phyloP scores from a whole-genome alignment of 1,140 invertebrate genomes.

The Drosophila melanogaster region DNA sequence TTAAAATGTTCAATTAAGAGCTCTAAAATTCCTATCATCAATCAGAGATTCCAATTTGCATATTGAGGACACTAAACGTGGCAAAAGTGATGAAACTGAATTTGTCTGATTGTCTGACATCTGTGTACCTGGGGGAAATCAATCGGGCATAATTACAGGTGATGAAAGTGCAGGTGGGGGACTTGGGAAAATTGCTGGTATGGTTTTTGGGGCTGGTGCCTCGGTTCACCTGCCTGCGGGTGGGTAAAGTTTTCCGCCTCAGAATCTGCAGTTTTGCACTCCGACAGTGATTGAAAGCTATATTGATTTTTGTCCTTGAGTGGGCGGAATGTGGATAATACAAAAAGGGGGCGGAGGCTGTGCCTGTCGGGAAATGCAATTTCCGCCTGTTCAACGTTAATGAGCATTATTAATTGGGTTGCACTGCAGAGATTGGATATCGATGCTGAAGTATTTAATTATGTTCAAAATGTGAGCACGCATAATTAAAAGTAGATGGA shows the following conservation, averaged over 20 bases:
- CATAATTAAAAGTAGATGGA: background rate
- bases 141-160: constrained; percentile 72
- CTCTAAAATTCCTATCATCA: background rate
- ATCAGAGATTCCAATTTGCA: background rate
- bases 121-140: constrained; percentile 53
- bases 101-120: constrained; percentile 12
- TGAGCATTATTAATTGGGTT: constrained; percentile 62
- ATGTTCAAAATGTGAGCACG: constrained; percentile 5
- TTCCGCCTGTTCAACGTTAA: constrained; percentile 46
- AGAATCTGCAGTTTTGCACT: constrained; percentile 61
- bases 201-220: constrained; percentile 2
- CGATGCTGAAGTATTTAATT: constrained; percentile 35
- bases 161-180: constrained; percentile 23
- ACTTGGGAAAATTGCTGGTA: background rate
- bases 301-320: constrained; percentile 63
- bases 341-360: background rate
- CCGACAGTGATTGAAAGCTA: constrained; percentile 66
- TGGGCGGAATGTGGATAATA: background rate
- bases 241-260: constrained; percentile 26
- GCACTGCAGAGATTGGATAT: constrained; percentile 16
- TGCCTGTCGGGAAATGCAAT: constrained; percentile 45
- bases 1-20: too few species aligned
- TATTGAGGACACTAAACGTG: background rate
- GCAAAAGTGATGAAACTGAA: constrained; percentile 30
- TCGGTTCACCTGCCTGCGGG: constrained; percentile 34